A percentile compares a stretch with the other conserved stretches of the same genome.
These are phyloP conservation scores for Bucco capensis DNA, from an alignment of 2,113 vertebrate species.

Conservation along the genomic window DNA sequence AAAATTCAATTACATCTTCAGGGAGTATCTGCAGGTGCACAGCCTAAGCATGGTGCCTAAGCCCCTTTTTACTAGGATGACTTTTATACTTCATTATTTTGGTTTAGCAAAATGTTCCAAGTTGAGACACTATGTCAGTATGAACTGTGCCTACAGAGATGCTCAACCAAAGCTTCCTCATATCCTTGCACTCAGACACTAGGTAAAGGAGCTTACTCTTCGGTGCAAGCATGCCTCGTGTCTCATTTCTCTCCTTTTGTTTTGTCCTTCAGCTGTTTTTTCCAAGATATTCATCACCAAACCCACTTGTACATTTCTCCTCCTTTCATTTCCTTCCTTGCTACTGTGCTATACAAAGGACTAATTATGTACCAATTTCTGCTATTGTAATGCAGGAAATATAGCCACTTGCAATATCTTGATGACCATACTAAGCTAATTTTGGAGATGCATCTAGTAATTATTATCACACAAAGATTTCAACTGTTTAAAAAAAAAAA, in stretches of 20 bases:
- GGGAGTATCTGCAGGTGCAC: not conserved
- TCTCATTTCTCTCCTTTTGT: not conserved
- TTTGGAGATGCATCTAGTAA: not conserved
- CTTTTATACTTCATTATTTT: not conserved
- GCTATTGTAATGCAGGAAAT: not conserved
- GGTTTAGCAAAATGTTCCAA: not conserved
- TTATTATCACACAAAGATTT: not conserved
- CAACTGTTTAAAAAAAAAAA: not conserved
- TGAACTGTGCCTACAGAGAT: not conserved
- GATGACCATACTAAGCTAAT: constrained; percentile 5
- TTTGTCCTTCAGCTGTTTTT: not conserved
- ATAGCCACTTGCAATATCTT: not conserved
- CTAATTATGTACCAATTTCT: not conserved
- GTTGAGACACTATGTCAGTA: not conserved
- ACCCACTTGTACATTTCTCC: not conserved
- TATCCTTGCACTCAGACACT: not conserved
- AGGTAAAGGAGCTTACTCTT: not conserved
- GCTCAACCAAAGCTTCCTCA: not conserved
- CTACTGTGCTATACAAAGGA: not conserved
- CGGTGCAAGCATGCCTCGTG: not conserved
- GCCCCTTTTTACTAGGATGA: not conserved
- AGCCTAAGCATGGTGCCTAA: not conserved
- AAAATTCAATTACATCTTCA: not conserved
- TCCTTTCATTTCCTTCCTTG: not conserved
- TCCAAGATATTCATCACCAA: not conserved